Conservation (phyloP, 2,797 vertebrate genomes). For the Rhinogobio ventralis region DNA sequence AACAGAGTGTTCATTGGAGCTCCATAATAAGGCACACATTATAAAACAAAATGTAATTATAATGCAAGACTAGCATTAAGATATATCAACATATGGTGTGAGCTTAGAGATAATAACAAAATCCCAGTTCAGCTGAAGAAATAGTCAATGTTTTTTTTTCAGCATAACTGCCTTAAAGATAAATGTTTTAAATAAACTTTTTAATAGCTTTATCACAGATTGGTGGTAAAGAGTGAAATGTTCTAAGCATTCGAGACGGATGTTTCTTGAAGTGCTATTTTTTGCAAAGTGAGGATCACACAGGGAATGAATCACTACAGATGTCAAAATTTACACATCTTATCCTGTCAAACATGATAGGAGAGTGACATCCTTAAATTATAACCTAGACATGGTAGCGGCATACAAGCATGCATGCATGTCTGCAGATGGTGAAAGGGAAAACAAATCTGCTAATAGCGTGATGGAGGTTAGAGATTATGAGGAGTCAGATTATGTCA, state of each 20-base stretch:
- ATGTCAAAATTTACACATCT: conserved; percentile 30
- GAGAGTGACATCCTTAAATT: conserved; percentile 45
- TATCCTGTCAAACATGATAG: conserved; percentile 30
- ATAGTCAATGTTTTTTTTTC: neutral
- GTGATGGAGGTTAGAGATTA: conserved; percentile 19
- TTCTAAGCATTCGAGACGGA: neutral
- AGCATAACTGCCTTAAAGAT: neutral
- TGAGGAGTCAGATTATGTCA: conserved; percentile 20
- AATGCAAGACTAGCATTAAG: conserved; percentile 2
- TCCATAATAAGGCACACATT: neutral
- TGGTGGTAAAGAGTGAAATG: neutral
- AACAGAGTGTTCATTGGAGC: neutral
- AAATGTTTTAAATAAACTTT: conserved; percentile 18
- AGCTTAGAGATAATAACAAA: conserved; percentile 1
- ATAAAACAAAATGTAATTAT: neutral
- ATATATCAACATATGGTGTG: neutral
- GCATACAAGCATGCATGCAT: neutral
- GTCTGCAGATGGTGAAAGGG: neutral
- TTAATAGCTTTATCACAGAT: conserved; percentile 16
- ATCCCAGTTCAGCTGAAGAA: neutral
- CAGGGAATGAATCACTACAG: conserved; percentile 21
- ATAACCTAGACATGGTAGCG: neutral
- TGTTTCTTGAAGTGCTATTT: conserved; percentile 31
- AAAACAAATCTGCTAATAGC: neutral
- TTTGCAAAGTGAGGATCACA: conserved; percentile 35